Evolutionary conservation across 2,888 invertebrate species (phyloP).

Genomic region (Tryphoninae sp.): DNA sequence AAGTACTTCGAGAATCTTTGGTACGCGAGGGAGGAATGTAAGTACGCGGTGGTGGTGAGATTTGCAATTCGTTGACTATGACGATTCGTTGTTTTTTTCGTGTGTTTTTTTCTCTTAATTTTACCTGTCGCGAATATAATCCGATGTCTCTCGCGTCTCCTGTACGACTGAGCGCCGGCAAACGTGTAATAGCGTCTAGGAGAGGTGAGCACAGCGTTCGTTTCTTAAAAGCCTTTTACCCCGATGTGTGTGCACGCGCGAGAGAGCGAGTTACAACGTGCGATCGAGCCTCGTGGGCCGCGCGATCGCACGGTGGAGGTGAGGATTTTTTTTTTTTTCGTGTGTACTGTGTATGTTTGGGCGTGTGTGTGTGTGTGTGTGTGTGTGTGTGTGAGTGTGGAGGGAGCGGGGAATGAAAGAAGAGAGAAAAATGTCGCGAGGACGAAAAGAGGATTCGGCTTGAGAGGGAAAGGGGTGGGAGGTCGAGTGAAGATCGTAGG

Average conservation of each 20-base stretch:
- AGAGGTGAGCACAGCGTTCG: constrained; percentile 36
- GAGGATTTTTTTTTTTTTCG: constrained; percentile 2
- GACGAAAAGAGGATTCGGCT: neutral
- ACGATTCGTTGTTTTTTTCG: too few relatives aligned
- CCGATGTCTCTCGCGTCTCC: constrained; percentile 42
- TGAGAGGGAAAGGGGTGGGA: neutral
- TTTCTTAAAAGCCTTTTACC: constrained; percentile 60
- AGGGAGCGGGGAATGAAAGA: neutral
- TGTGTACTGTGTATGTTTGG: neutral
- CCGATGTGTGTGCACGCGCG: constrained; percentile 23
- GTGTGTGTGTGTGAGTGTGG: too few relatives aligned
- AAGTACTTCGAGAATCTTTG: neutral
- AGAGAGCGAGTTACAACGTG: constrained; percentile 1
- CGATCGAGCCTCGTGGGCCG: neutral
- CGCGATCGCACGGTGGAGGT: neutral
- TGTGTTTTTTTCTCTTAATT: neutral
- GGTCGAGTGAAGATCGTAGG: neutral
- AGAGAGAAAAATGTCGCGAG: neutral
- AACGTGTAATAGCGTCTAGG: constrained; percentile 48
- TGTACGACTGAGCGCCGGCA: constrained; percentile 50
- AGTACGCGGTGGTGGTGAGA: neutral
- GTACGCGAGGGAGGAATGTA: neutral
- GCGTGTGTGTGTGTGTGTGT: too few relatives aligned
- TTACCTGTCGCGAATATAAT: constrained; percentile 41
- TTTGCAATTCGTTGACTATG: too few relatives aligned